Evolutionary conservation across 2,888 invertebrate species (phyloP).

Genomic region (Lapara coniferarum): DNA sequence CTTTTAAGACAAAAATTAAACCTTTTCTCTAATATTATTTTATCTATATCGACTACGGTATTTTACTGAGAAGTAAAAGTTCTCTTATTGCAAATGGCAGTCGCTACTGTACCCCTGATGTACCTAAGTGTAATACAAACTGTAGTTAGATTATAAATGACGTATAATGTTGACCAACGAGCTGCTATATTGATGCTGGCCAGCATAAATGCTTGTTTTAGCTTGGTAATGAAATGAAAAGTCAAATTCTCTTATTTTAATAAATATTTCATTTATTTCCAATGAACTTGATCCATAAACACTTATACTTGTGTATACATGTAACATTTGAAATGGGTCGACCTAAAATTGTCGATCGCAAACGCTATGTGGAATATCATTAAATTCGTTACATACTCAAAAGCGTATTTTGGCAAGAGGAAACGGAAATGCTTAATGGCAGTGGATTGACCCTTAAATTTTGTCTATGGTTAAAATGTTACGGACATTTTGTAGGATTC

Average conservation of each 20-base stretch:
- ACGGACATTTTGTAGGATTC: neutral
- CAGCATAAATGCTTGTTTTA: too few relatives aligned
- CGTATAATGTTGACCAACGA: too few relatives aligned
- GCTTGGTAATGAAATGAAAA: neutral
- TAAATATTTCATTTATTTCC: conserved; percentile 24
- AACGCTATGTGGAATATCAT: neutral
- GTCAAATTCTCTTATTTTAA: conserved; percentile 11
- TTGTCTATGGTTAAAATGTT: neutral
- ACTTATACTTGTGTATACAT: conserved; percentile 14
- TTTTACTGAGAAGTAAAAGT: too few relatives aligned
- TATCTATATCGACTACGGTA: too few relatives aligned
- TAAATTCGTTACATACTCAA: conserved; percentile 11
- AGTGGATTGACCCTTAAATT: conserved; percentile 54
- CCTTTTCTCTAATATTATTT: too few relatives aligned
- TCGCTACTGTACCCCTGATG: too few relatives aligned
- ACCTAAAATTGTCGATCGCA: neutral
- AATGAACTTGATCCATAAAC: conserved; percentile 14
- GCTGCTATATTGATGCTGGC: too few relatives aligned
- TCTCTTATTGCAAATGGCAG: too few relatives aligned
- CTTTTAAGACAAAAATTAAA: too few relatives aligned
- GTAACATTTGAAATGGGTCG: neutral
- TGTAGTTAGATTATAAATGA: too few relatives aligned
- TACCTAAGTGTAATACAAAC: too few relatives aligned
- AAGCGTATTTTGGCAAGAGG: conserved; percentile 43
- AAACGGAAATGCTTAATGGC: conserved; percentile 59